Base-by-base conservation (phyloP, 53 echinoderm and acorn worm genomes). In the Luidia sarsii region DNA sequence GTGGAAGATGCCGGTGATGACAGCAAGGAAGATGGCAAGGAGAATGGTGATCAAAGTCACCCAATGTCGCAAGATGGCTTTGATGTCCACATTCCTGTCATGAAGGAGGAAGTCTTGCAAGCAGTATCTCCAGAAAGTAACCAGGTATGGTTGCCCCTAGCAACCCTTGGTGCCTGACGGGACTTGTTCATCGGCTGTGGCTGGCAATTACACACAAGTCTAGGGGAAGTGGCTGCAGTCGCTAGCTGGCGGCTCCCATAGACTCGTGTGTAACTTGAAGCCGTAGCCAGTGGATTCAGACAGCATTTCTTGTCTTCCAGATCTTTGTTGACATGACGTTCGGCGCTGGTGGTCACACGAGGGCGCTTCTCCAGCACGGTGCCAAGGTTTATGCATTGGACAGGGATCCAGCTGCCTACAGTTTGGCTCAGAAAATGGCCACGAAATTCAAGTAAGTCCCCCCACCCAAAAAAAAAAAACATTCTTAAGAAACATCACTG, bases 341-440 rank as follows among this genome's bases (percentile, higher is more conserved):
- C 89, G 95, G 95, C 7, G 92, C 89, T 41, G 95, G 95, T 35
- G 95, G 95, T 38, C 95, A 95, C 80, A 87, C 91, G 29, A 80
- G 79, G 81, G 89, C 89, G 34, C 87, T 95, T 24, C 65, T 95
- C 16, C 48, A 92, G 10, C 59, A 67, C 39, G 48, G 77, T n/a
- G 38, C 67, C 24, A 60, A 67, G 67, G 89, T 92, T 33, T 84
- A 84, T 52, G 92, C 75, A 46, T 46, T 92, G 16, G 95, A 95
- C 71, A 87, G 95, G 71, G 95, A 95, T 68, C 95, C 95, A 29
- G 87, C 57, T 1, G 95, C 95, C 7, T 25, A 83, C 59, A 38
- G 68, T n/a, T 46, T 95, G 33, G 95, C 95, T 28, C 27, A 54
- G 25, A 48, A 56, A 39, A 61, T 95, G 48, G 75, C 92, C 34